These are phyloP conservation scores for Cotesia congregata DNA, from an alignment of 2,888 invertebrate species.

Conservation along the genomic window DNA sequence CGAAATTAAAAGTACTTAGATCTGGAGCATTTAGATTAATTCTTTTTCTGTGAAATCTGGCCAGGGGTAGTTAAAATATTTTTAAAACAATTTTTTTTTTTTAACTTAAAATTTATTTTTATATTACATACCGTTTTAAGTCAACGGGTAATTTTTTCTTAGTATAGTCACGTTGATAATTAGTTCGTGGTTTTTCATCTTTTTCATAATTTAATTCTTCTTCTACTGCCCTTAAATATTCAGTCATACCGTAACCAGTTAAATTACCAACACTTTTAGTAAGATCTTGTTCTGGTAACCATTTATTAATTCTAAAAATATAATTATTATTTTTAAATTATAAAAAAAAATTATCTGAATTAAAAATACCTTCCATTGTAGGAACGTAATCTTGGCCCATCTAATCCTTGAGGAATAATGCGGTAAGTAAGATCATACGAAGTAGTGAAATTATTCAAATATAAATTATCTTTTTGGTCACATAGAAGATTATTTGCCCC, in stretches of 20 bases:
- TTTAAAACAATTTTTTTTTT: neutral
- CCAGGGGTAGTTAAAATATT: no score
- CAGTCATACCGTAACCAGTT: slow-evolving; percentile 51
- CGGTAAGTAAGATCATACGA: slow-evolving; percentile 73
- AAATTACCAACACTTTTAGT: slow-evolving; percentile 51
- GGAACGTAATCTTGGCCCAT: slow-evolving; percentile 69
- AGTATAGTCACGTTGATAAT: slow-evolving; percentile 39
- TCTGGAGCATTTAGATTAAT: slow-evolving; percentile 46
- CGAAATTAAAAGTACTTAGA: slow-evolving; percentile 45
- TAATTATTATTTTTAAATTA: no score
- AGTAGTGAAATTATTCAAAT: slow-evolving; percentile 72
- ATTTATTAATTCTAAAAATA: slow-evolving; percentile 45
- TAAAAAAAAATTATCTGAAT: neutral
- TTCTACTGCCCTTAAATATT: slow-evolving; percentile 33
- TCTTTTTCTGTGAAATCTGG: slow-evolving; percentile 28
- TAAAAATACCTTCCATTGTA: slow-evolving; percentile 68
- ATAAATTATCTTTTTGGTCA: slow-evolving; percentile 64
- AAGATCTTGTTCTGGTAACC: slow-evolving; percentile 52
- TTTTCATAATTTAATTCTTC: slow-evolving; percentile 17
- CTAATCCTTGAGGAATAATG: slow-evolving; percentile 72
- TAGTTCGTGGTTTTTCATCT: slow-evolving; percentile 23
- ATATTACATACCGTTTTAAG: slow-evolving; percentile 27
- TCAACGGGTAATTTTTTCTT: slow-evolving; percentile 23
- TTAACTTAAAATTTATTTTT: neutral
- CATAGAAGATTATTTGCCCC: slow-evolving; percentile 14